Evolutionary conservation across 2,797 vertebrate species (phyloP), one percentile per base, ranked within the genome.

Genomic region (Perodicticus potto): DNA sequence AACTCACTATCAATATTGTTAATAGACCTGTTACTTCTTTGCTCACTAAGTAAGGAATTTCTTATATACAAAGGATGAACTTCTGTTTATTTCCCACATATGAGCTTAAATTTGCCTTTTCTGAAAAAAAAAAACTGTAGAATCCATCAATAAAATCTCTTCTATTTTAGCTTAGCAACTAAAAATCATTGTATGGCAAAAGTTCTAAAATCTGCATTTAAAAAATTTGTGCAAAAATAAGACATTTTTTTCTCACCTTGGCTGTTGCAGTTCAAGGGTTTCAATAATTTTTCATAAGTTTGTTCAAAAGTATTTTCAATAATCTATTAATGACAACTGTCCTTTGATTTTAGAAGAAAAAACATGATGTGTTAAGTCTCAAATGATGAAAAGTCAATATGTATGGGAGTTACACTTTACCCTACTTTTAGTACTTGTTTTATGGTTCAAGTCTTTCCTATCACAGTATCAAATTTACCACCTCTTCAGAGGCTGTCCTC

Each of bases 31-130:
- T 69, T 87, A 83, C 34, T 94, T 95, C 45, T 67, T 82, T 37
- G 20, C 92, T 67, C 7, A 92, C 59, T 57, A 70, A 85, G 22
- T 86, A 17, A 40, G 12, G 20, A 55, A 73, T 95, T 94, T 94
- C 61, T 61, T 61, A 69, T 78, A 89, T 32, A 72, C 13, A 67
- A 93, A 88, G n/a, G 7, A 27, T 77, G 23, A 92, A 49, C 29
- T 83, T 87, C 16, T 45, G 4, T 43, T 84, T 80, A 8, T 27
- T 14, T 11, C 29, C 19, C 19, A 69, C 14, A 49, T 3, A 49
- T 1, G 59, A 25, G 1, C 7, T 6, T 55, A 70, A 80, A 88
- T 89, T 93, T 86, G 7, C 12, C 19, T 73, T 67, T 63, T 27
- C 23, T 78, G 92, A n/a, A 65, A 67, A 8, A 65, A 29, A 27